Evolutionary conservation across 1,140 invertebrate genomes (phyloP).

Genomic region (Galleria mellonella): DNA sequence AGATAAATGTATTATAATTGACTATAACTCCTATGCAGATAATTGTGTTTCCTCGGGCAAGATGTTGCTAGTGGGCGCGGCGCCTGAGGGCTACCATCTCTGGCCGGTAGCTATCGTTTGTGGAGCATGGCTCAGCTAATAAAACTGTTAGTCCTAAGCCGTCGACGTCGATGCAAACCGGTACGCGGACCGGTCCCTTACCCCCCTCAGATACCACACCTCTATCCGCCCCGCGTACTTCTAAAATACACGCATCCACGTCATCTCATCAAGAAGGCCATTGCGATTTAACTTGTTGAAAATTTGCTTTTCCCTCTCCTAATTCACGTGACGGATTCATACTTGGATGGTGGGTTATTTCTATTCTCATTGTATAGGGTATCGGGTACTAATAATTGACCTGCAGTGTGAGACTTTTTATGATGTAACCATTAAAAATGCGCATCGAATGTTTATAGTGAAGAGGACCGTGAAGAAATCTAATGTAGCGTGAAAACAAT

Average conservation of each 20-base stretch:
- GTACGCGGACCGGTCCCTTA: constrained; percentile 56
- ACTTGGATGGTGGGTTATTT: constrained; percentile 40
- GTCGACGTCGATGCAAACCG: constrained; percentile 60
- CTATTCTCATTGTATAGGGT: not conserved
- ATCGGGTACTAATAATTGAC: no score
- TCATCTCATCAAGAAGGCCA: constrained; percentile 52
- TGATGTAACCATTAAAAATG: constrained; percentile 39
- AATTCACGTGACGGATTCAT: constrained; percentile 45
- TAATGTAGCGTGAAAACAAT: constrained; percentile 72
- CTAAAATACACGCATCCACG: constrained; percentile 61
- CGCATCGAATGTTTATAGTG: constrained; percentile 33
- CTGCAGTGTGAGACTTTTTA: constrained; percentile 6
- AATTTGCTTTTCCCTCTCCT: constrained; percentile 52
- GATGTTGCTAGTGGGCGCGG: constrained; percentile 26
- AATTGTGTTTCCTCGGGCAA: constrained; percentile 14
- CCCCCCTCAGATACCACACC: constrained; percentile 16
- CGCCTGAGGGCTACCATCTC: constrained; percentile 27
- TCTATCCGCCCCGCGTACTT: constrained; percentile 35
- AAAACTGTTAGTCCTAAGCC: constrained; percentile 65
- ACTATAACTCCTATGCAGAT: constrained; percentile 11
- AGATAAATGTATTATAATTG: constrained; percentile 15
- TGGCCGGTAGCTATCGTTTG: constrained; percentile 46
- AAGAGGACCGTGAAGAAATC: constrained; percentile 49
- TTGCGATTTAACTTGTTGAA: constrained; percentile 57
- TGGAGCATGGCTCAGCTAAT: constrained; percentile 63